Percentiles rank a stretch among this genome's conserved stretches.
phyloP scores from a whole-genome alignment of 2,113 vertebrate species.

The Triplophysa rosa region DNA sequence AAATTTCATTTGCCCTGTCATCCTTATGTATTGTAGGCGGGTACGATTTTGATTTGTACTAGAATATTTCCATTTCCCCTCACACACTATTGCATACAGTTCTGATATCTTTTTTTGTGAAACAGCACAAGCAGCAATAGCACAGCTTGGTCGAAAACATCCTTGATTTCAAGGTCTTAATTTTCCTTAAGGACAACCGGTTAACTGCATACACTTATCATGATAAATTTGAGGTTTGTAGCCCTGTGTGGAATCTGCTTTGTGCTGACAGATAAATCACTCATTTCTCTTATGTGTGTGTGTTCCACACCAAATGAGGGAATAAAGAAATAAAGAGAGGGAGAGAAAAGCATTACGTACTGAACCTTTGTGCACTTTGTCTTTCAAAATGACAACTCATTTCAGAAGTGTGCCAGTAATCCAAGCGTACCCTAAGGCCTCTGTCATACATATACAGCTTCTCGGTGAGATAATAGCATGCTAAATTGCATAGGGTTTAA shows the following conservation, averaged over 20 bases:
- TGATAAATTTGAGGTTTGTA: slow-evolving; percentile 16
- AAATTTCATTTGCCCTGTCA: not conserved
- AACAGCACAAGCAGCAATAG: slow-evolving; percentile 11
- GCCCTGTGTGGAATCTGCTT: slow-evolving; percentile 20
- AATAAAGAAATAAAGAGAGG: slow-evolving; percentile 13
- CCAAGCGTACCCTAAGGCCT: slow-evolving; percentile 9
- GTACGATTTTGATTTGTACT: not conserved
- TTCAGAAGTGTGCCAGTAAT: slow-evolving; percentile 21
- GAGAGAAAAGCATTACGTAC: slow-evolving; percentile 16
- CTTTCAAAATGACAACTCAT: slow-evolving; percentile 9
- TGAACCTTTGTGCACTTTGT: slow-evolving; percentile 25
- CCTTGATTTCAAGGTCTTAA: slow-evolving; percentile 26
- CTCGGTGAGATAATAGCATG: not conserved
- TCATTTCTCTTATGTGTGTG: not conserved
- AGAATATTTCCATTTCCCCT: slow-evolving; percentile 1
- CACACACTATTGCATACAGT: not conserved
- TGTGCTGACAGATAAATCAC: slow-evolving; percentile 21
- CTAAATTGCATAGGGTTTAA: not conserved
- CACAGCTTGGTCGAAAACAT: slow-evolving; percentile 2
- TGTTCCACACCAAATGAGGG: not conserved
- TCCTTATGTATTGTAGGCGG: not conserved
- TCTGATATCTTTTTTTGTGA: not conserved
- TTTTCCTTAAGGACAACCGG: slow-evolving; percentile 37
- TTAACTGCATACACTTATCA: slow-evolving; percentile 6
- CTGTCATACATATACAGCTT: not conserved